Base-by-base conservation (phyloP, 2,888 invertebrate genomes). In the Lydus trimaculatus region DNA sequence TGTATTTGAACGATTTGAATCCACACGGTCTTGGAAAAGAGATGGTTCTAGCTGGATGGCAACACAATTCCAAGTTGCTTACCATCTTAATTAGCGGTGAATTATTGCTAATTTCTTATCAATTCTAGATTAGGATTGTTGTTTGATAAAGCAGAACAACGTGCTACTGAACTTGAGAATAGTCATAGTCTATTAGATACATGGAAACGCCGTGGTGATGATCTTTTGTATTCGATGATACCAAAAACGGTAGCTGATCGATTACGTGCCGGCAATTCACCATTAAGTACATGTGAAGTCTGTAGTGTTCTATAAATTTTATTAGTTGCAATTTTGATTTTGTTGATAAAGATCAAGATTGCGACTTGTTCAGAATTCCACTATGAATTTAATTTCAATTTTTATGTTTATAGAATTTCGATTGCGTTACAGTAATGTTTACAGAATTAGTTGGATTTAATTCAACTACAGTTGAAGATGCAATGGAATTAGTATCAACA, bases 221-320 rank as follows among this genome's bases (percentile, higher is more conserved):
- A 94, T 74, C 87, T 97, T 5, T 86, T 97, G 0, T 96, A 96
- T 81, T 95, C 96, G 0, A 97, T 97, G 96, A 95, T 97, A 80
- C 97, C 97, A 0, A 91, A 91, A 78, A 90, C 91, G 1, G 92
- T 96, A 17, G 96, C 95, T 0, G 93, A 95, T 79, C 89, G 93
- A 72, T 87, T 97, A 76, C 88, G 94, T 67, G 87, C 90, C 23
- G 96, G 95, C 0, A 90, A 91, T 69, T 91, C 92, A 78, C 90
- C 94, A 0, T 87, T 94, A 79, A 90, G 89, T 61, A 95, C 95
- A 15, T 96, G 95, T 83, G 91, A 95, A 88, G 95, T 56, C 6
- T 13, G 23, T 43, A 33, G 8, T 28, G 2, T 28, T 6, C 28
- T 28, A 28, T 28, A 28, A 2, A 28, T 4, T 4, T n/a, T n/a